Base-by-base conservation (phyloP, 2,797 vertebrate species). In the Neostethus bicornis region DNA sequence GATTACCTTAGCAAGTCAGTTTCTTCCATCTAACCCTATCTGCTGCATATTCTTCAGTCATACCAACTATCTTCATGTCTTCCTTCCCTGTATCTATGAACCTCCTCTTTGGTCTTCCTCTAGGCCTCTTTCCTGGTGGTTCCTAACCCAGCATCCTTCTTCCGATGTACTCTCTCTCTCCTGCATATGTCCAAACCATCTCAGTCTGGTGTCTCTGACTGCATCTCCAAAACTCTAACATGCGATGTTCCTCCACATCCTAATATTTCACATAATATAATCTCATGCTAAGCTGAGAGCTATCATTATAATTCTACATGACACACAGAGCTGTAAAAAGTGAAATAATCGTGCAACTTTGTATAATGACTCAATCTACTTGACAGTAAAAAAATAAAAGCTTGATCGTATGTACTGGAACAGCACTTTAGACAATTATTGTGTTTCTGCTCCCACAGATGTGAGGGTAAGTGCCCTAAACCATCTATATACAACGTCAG, bases 341-440 rank as follows among this genome's bases (percentile, higher is more conserved):
- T 43, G 38, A 60, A 37, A 28, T 31, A n/a, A 63, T 66, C 32
- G 46, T 24, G 32, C 20, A 20, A 25, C 51, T 51, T 57, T 28
- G 42, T 16, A 13, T 49, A 24, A 55, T 28, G 56, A 66, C 21
- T 49, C 45, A 38, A 55, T 58, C 50, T 31, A 49, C 25, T 29
- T 56, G 34, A 41, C 56, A 29, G 20, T 66, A 16, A 70, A 66
- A 51, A 44, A 38, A 28, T 61, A 53, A 67, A 8, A 44, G 7
- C 4, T 51, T 58, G 13, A 24, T 10, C 20, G 10, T 17, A 29
- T 38, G 29, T 32, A 47, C 11, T 25, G 54, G 28, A 48, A 52
- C 43, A 43, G 39, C 57, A 66, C 57, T 78, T 70, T 7, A 53
- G 59, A 46, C 75, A 61, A 77, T 77, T 51, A 66, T 43, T 41